A percentile compares a stretch with the other conserved stretches of the same genome.
These are phyloP conservation scores for Hepsetus odoe DNA, from an alignment of 2,113 vertebrate genomes.

Conservation along the genomic window DNA sequence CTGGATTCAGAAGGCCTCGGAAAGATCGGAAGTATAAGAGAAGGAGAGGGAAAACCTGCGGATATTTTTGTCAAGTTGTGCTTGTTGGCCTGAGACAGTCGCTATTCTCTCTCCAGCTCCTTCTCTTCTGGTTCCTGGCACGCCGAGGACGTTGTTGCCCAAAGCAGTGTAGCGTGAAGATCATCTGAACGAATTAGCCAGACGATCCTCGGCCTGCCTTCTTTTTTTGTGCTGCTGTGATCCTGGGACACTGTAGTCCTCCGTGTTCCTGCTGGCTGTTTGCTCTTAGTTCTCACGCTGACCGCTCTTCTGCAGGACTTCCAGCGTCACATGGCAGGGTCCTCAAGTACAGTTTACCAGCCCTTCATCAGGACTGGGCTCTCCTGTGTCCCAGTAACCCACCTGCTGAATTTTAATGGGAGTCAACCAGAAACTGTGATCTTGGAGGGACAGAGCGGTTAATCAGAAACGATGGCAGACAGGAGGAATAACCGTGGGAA, in stretches of 20 bases:
- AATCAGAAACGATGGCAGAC: no score
- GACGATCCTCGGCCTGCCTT: not conserved
- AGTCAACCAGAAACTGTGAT: no score
- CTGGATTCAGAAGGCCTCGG: no score
- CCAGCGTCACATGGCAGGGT: not conserved
- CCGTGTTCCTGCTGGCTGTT: not conserved
- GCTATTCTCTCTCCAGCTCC: no score
- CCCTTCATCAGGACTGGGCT: not conserved
- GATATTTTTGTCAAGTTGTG: no score
- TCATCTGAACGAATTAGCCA: slow-evolving; percentile 24
- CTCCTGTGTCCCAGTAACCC: not conserved
- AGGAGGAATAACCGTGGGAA: no score
- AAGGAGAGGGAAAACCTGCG: no score
- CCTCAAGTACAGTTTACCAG: not conserved
- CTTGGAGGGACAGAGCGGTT: no score
- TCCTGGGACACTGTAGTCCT: slow-evolving; percentile 9
- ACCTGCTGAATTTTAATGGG: not conserved
- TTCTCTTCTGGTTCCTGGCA: no score
- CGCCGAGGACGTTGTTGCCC: slow-evolving; percentile 10
- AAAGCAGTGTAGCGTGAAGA: slow-evolving; percentile 21
- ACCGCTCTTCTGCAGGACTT: not conserved
- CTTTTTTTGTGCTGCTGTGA: not conserved
- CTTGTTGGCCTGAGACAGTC: no score
- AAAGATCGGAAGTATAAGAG: no score
- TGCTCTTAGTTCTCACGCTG: not conserved